These are phyloP conservation scores for Nerophis ophidion DNA, from an alignment of 2,113 vertebrate species.

Conservation along the genomic window DNA sequence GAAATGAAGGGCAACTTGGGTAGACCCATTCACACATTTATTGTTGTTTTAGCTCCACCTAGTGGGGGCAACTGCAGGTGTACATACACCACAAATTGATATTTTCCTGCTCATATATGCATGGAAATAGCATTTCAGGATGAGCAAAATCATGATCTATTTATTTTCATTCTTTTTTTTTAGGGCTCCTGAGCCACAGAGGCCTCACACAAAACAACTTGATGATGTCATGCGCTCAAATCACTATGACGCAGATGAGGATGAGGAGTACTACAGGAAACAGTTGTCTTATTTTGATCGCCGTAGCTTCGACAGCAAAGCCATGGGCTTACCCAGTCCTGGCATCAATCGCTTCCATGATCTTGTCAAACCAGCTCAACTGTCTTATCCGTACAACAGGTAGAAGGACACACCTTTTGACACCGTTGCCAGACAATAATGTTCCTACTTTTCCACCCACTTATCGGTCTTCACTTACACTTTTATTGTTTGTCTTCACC, in stretches of 20 bases:
- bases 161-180: conserved; percentile 7
- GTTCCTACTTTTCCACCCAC: neutral
- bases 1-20: conserved; percentile 29
- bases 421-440: neutral
- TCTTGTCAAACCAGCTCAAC: conserved; percentile 77
- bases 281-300: conserved; percentile 95
- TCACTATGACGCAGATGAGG: conserved; percentile 90
- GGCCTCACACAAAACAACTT: conserved; percentile 82
- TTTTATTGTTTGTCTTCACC: conserved; percentile 1
- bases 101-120: neutral
- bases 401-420: conserved; percentile 39
- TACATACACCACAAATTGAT: neutral
- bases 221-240: conserved; percentile 86
- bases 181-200: conserved; percentile 92
- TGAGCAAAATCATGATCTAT: neutral
- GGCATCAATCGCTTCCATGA: conserved; percentile 81
- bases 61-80: conserved; percentile 24
- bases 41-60: conserved; percentile 48
- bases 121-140: too few species aligned
- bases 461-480: neutral
- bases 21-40: neutral
- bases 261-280: conserved; percentile 94
- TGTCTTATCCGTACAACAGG: conserved; percentile 84
- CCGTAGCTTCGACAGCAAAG: conserved; percentile 88
- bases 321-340: conserved; percentile 68